A percentile compares a stretch with the other conserved stretches of the same genome.
phyloP scores from a whole-genome alignment of 2,113 vertebrate species.

The Macroglossus sobrinus region DNA sequence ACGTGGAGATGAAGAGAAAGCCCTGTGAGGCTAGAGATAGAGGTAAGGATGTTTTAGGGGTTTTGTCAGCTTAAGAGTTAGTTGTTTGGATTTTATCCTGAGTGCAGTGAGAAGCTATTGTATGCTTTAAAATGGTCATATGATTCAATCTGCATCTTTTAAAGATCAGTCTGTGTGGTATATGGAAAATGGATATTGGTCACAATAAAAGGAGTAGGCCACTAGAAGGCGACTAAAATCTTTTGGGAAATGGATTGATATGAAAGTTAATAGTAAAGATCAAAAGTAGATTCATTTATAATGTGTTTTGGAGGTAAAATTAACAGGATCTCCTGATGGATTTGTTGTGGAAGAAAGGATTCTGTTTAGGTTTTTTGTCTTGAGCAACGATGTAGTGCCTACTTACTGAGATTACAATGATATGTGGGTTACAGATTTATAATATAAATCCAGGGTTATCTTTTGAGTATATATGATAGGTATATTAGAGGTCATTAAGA shows the following conservation, averaged over 20 bases:
- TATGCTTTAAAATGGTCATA: neutral
- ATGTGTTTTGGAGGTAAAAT: neutral
- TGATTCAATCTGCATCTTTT: neutral
- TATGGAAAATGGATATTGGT: neutral
- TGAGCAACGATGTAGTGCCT: neutral
- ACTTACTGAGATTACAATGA: neutral
- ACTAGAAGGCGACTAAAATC: neutral
- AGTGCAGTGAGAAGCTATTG: neutral
- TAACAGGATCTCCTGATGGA: neutral
- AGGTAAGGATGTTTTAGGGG: neutral
- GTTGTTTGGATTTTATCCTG: neutral
- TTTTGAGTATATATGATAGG: neutral
- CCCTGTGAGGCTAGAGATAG: neutral
- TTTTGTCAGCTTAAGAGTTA: neutral
- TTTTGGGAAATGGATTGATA: neutral
- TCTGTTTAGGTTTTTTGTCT: neutral
- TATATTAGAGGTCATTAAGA: neutral
- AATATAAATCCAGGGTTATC: neutral
- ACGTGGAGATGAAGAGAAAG: neutral
- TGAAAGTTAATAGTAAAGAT: neutral
- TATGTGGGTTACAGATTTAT: neutral
- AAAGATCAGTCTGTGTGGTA: neutral
- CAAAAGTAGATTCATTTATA: neutral
- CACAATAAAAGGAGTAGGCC: neutral
- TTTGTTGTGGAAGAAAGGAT: neutral